Evolutionary conservation across 2,888 invertebrate species (phyloP), one percentile per base, ranked within the genome.

Genomic region (Pseudoips prasinana): DNA sequence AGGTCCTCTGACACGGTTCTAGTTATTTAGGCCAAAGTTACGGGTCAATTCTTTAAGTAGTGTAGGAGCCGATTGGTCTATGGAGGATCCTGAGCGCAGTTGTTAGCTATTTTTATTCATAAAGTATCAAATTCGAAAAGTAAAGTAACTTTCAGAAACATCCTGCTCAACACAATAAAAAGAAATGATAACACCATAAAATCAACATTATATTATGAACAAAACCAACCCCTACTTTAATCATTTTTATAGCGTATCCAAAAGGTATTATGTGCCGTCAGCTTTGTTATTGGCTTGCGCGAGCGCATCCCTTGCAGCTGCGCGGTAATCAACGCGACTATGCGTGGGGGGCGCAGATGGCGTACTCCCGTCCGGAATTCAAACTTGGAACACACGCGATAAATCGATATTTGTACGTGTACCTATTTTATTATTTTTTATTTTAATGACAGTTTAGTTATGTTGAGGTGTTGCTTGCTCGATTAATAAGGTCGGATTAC

Each of bases 271-370:
- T 27, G 27, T 45, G 25, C 29, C 24, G 24, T 26, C 25, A 29
- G 54, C 45, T 41, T 44, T 56, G 40, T 57, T 50, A 60, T 60
- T 57, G 58, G 47, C 20, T 20, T 46, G 34, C 30, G 48, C 39
- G 38, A 26, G 60, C 58, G 61, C 69, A 73, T 73, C 74, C 73
- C 73, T 51, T 40, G 33, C 86, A 86, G 86, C 86, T 86, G 86
- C 79, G 58, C 58, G 61, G 61, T 70, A 76, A 77, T 81, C 81
- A 76, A 77, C 77, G 61, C 57, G 58, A 71, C 20, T 20, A 20
- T 82, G 83, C 77, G 83, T 79, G 86, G 84, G 85, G 82, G 81
- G 73, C 73, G 86, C 87, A 86, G 84, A 86, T 86, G 86, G 75
- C 72, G 63, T 43, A 59, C 73, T 62, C 75, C 74, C 72, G 73